Conservation (phyloP, 2,797 vertebrate species). For the Ctenosaura bakeri region DNA sequence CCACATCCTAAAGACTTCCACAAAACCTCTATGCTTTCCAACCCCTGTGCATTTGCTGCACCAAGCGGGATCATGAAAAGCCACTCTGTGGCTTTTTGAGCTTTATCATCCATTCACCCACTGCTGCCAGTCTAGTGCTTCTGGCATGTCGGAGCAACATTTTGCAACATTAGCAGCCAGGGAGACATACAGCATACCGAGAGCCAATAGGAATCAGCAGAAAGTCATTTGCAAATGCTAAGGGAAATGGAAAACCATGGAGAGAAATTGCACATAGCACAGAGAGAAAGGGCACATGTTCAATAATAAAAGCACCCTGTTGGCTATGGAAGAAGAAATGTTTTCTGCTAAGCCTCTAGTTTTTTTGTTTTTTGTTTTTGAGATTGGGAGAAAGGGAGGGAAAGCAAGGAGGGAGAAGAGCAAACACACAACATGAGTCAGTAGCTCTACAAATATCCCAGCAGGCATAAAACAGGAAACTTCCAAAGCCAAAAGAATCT, state of each 20-base stretch:
- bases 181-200: not conserved
- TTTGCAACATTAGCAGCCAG: not conserved
- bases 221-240: constrained; percentile 6
- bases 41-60: not conserved
- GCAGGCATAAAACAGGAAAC: too few relatives aligned
- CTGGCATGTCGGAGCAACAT: not conserved
- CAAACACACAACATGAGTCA: too few relatives aligned
- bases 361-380: too few relatives aligned
- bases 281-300: not conserved
- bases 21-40: not conserved
- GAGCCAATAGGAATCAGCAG: constrained; percentile 15
- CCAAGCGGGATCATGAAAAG: not conserved
- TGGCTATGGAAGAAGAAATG: too few relatives aligned
- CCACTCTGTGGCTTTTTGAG: not conserved
- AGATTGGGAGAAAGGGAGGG: too few relatives aligned
- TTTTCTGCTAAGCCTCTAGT: too few relatives aligned
- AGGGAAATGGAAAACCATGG: not conserved
- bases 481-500: too few relatives aligned
- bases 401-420: too few relatives aligned
- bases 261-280: constrained; percentile 1
- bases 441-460: too few relatives aligned
- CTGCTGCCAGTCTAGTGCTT: not conserved
- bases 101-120: not conserved
- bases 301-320: not conserved
- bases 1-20: not conserved